Evolutionary conservation across 1,140 invertebrate species (phyloP).

Genomic region (Ceratoteleas bidentatus): DNA sequence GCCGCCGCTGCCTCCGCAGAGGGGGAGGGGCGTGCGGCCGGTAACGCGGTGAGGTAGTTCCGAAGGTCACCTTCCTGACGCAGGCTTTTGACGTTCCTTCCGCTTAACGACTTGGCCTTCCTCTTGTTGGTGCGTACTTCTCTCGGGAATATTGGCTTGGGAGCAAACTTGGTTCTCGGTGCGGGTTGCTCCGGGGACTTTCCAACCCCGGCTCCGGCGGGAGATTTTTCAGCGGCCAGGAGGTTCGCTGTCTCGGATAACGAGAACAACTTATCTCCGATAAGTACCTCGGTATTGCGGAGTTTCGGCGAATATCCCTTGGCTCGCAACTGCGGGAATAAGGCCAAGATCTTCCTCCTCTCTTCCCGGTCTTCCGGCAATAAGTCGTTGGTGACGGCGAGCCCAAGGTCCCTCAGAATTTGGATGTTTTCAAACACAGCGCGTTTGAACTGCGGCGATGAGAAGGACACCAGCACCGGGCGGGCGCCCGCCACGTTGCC

Average conservation of each 20-base stretch:
- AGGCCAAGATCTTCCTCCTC: not conserved
- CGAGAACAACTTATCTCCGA: not conserved
- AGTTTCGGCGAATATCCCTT: not conserved
- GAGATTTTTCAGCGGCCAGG: too few species aligned
- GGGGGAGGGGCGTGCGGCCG: too few species aligned
- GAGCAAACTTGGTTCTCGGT: too few species aligned
- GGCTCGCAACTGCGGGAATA: not conserved
- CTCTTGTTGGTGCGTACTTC: too few species aligned
- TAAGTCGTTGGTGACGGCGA: not conserved
- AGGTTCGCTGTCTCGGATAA: not conserved
- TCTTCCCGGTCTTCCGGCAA: not conserved
- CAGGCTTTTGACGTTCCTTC: too few species aligned
- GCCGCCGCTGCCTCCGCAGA: too few species aligned
- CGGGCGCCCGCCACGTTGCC: not conserved
- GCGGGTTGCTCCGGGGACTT: too few species aligned
- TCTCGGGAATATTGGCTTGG: too few species aligned
- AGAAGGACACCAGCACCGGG: not conserved
- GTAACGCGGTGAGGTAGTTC: too few species aligned
- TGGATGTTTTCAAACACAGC: not conserved
- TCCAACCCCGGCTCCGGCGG: too few species aligned
- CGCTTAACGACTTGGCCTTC: too few species aligned
- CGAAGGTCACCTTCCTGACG: too few species aligned
- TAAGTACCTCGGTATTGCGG: not conserved
- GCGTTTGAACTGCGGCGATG: not conserved
- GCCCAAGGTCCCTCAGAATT: not conserved